These are phyloP conservation scores for Neuroscelio doddi DNA, from an alignment of 2,888 invertebrate genomes.

Conservation along the genomic window DNA sequence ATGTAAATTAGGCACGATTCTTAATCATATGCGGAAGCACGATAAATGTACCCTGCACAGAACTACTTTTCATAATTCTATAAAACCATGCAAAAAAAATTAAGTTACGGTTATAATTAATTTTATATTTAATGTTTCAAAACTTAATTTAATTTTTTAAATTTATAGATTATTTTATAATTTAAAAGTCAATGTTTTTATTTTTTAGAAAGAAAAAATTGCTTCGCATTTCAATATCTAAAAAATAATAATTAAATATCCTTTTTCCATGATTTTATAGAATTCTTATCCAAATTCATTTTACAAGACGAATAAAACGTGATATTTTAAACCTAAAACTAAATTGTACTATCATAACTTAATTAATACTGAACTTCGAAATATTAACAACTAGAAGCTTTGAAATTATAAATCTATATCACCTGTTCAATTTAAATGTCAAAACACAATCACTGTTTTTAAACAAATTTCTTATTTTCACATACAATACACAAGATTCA, in stretches of 20 bases:
- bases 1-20: constrained; percentile 34
- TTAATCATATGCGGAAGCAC: constrained; percentile 38
- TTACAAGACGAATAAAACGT: background rate
- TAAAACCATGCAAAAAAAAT: constrained; percentile 10
- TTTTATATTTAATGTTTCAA: too few species aligned
- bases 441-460: too few species aligned
- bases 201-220: too few species aligned
- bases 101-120: too few species aligned
- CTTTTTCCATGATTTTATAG: constrained; percentile 17
- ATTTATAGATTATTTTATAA: too few species aligned
- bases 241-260: constrained; percentile 4
- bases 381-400: background rate
- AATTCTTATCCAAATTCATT: constrained; percentile 13
- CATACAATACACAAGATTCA: too few species aligned
- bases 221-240: too few species aligned
- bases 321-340: constrained; percentile 2
- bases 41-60: constrained; percentile 16
- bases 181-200: too few species aligned
- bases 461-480: too few species aligned
- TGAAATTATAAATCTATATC: background rate
- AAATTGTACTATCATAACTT: constrained; percentile 15
- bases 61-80: constrained; percentile 12
- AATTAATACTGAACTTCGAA: constrained; percentile 12
- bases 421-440: background rate
- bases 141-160: too few species aligned